These are phyloP conservation scores for Trachelus tabidus DNA, from an alignment of 2,888 invertebrate genomes.

Conservation along the genomic window DNA sequence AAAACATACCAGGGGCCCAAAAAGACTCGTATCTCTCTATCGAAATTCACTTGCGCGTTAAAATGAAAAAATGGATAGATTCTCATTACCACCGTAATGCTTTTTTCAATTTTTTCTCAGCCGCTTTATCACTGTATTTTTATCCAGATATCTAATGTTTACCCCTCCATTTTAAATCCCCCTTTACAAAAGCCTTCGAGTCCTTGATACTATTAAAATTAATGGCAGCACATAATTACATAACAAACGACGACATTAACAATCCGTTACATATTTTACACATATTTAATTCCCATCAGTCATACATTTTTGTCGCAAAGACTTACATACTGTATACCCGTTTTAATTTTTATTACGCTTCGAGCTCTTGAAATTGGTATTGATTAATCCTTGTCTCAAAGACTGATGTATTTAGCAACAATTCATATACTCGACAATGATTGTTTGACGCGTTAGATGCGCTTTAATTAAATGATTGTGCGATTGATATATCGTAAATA, in stretches of 20 bases:
- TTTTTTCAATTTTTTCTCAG: slow-evolving; percentile 5
- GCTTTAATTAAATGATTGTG: slow-evolving; percentile 30
- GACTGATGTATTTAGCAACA: slow-evolving; percentile 52
- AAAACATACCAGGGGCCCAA: background rate
- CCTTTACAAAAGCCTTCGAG: background rate
- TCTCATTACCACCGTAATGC: background rate
- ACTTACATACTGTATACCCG: background rate
- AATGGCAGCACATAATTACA: background rate
- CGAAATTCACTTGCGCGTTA: background rate
- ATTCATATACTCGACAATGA: slow-evolving; percentile 19
- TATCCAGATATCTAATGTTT: background rate
- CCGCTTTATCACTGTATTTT: background rate
- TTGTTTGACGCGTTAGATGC: slow-evolving; percentile 8
- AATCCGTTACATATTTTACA: background rate
- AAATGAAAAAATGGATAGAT: background rate
- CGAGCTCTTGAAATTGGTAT: background rate
- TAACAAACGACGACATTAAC: background rate
- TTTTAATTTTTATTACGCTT: background rate
- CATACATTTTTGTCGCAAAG: background rate
- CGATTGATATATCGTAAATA: slow-evolving; percentile 27
- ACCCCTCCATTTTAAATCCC: background rate
- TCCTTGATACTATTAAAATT: background rate
- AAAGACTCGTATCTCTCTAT: background rate
- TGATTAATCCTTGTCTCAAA: slow-evolving; percentile 37
- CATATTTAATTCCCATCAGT: background rate